A percentile compares a stretch with the other conserved stretches of the same genome.
phyloP scores from a whole-genome alignment of 2,113 vertebrate species.

The Mesoclemmys tuberculata region DNA sequence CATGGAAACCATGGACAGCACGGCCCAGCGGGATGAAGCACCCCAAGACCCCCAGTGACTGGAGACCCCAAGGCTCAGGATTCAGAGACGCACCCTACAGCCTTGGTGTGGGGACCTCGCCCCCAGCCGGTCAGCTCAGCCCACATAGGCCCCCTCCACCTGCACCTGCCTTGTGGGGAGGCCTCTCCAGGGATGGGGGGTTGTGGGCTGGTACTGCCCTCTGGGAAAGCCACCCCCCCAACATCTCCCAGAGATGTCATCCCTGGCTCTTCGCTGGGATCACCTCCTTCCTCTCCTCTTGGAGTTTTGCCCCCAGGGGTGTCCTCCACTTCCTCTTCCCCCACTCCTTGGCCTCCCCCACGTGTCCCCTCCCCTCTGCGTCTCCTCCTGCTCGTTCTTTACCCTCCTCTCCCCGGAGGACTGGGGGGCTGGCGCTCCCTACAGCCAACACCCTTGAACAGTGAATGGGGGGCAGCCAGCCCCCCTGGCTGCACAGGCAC shows the following conservation, averaged over 20 bases:
- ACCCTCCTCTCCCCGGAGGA: neutral
- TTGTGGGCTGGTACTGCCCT: neutral
- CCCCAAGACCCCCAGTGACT: neutral
- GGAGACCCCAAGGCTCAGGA: neutral
- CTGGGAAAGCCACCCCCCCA: accelerated
- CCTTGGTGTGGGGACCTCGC: neutral
- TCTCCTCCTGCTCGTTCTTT: neutral
- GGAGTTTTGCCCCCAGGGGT: neutral
- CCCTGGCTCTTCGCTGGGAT: neutral
- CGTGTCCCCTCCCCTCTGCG: accelerated
- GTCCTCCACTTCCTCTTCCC: no score
- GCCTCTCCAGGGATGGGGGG: neutral
- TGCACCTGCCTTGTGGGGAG: neutral
- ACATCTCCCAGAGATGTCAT: neutral
- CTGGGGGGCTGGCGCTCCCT: neutral
- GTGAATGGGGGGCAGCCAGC: neutral
- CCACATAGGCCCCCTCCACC: neutral
- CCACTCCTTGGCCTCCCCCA: neutral
- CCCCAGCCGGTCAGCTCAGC: no score
- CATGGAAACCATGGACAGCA: no score
- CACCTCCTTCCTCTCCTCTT: neutral
- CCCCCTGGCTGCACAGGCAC: neutral
- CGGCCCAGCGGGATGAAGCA: neutral
- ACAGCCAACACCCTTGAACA: neutral
- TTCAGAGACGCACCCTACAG: neutral